Conservation (phyloP, 2,113 vertebrate genomes). For the Pycnonotus jocosus region DNA sequence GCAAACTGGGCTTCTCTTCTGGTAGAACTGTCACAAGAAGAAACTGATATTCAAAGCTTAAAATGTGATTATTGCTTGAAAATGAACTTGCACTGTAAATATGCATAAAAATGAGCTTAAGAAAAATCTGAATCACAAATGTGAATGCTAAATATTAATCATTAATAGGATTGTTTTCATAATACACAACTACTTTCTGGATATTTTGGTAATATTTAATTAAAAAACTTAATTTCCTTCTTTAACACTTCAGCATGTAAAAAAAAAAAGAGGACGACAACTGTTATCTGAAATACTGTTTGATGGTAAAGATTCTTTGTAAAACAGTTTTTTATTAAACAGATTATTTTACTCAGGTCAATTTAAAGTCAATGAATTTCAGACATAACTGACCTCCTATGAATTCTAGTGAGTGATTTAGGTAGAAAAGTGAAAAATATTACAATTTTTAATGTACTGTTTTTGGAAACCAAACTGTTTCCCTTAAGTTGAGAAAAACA, state of each 20-base stretch:
- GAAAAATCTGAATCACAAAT: conserved; percentile 46
- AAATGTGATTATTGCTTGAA: conserved; percentile 60
- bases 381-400: neutral
- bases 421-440: neutral
- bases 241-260: neutral
- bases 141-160: conserved; percentile 40
- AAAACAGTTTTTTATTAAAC: neutral
- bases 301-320: neutral
- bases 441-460: neutral
- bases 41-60: conserved; percentile 62
- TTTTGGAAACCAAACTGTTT: neutral
- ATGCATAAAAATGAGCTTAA: conserved; percentile 7
- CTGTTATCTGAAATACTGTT: neutral
- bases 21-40: conserved; percentile 49
- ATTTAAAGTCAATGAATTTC: neutral
- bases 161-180: conserved; percentile 12
- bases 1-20: conserved; percentile 49
- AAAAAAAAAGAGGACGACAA: neutral
- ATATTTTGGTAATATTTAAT: neutral
- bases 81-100: conserved; percentile 47
- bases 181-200: neutral
- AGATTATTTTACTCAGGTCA: neutral
- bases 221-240: neutral
- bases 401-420: neutral
- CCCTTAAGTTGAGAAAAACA: neutral